Evolutionary conservation across 2,797 vertebrate genomes (phyloP), one percentile per base, ranked within the genome.

Genomic region (Pantherophis vulpinus): DNA sequence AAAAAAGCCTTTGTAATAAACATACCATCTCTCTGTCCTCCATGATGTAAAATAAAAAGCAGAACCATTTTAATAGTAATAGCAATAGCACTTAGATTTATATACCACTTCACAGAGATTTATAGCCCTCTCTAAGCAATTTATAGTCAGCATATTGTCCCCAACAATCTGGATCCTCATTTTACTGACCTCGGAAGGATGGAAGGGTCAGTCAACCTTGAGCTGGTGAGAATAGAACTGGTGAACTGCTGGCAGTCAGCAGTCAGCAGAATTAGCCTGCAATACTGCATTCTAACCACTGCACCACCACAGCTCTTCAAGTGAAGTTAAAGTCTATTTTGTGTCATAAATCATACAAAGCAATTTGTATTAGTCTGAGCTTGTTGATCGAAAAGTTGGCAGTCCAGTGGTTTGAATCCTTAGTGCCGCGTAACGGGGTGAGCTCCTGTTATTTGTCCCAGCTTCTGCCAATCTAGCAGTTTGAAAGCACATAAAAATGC

Each of bases 21-120:
- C 55, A 42, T 42, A 25, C 55, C n/a, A 94, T 93, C 95, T 10
- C 94, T 91, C 91, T 90, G 20, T 12, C 61, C 29, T 95, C 10
- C 74, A 95, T 93, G 92, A 94, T 86, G 89, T 37, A 90, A 93
- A 91, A 95, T 90, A 94, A 95, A 95, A 95, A 94, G 92, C 90
- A 93, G 27, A 59, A 86, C 0, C 0, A 88, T 94, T 56, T 56
- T 90, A 29, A 29, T 29, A 29, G 60, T 27, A 63, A 27, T 61
- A 61, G 9, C 60, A 63, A 60, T 60, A 60, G 42, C 20, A 23
- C 20, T 60, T 60, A 60, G 27, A 29, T 11, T 29, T 63, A 12
- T 12, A 29, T 29, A 63, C 20, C 20, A 9, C 23, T 27, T 29
- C 60, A 63, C 25, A 27, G 10, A 11, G 60, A 27, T 63, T 29